Conservation (phyloP, 2,888 invertebrate species). For the Altica lythri region DNA sequence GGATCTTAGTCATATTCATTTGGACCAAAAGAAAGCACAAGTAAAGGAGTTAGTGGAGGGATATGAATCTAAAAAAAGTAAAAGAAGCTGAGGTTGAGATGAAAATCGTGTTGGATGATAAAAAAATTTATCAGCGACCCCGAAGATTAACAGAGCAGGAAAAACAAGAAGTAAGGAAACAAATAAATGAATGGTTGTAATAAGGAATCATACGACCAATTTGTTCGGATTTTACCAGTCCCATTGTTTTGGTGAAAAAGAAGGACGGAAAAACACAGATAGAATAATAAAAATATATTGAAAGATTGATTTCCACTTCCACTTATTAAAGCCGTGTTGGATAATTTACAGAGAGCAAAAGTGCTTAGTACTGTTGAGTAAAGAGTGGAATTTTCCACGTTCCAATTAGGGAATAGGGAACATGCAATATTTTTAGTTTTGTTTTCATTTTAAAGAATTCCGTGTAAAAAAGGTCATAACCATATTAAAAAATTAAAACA, state of each 20-base stretch:
- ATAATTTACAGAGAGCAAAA: slow-evolving; percentile 29
- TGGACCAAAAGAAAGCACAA: background rate
- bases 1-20: slow-evolving; percentile 9
- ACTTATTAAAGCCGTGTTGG: slow-evolving; percentile 39
- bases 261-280: slow-evolving; percentile 28
- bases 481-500: too few species aligned
- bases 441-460: too few species aligned
- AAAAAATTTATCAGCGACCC: slow-evolving; percentile 29
- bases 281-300: slow-evolving; percentile 30
- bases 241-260: slow-evolving; percentile 36
- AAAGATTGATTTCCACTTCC: slow-evolving; percentile 28
- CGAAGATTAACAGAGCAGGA: slow-evolving; percentile 30
- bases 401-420: slow-evolving; percentile 39
- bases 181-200: slow-evolving; percentile 29
- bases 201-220: slow-evolving; percentile 33
- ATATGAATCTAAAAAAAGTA: slow-evolving; percentile 12
- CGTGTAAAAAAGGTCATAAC: too few species aligned
- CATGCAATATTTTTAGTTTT: too few species aligned
- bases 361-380: slow-evolving; percentile 45
- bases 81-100: slow-evolving; percentile 20
- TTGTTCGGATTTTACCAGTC: slow-evolving; percentile 34
- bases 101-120: slow-evolving; percentile 25
- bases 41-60: background rate
- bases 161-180: slow-evolving; percentile 23
- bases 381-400: slow-evolving; percentile 51